phyloP scores from a whole-genome alignment of 1,140 invertebrate genomes.

The Drosophila albomicans region DNA sequence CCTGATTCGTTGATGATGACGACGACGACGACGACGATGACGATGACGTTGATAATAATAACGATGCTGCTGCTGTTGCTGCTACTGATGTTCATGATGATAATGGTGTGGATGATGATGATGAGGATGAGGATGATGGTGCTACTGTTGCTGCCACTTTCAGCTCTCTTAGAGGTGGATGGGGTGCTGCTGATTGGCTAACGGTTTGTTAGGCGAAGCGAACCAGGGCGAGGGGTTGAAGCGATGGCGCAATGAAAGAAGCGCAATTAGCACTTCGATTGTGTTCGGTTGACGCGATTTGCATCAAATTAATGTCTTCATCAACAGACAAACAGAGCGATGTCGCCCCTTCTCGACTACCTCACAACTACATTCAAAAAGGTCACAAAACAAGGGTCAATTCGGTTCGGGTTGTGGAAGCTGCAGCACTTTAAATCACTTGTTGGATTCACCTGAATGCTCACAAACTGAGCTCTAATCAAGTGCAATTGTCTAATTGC shows the following conservation, averaged over 20 bases:
- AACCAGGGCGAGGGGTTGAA: neutral
- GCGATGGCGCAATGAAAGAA: constrained; percentile 70
- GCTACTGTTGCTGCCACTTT: constrained; percentile 39
- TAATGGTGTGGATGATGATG: constrained; percentile 14
- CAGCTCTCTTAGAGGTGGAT: constrained; percentile 8
- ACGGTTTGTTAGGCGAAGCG: constrained; percentile 52
- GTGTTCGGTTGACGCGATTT: constrained; percentile 79
- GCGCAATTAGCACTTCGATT: constrained; percentile 83
- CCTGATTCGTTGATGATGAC: neutral
- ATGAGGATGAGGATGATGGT: constrained; percentile 18
- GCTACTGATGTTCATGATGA: constrained; percentile 4
- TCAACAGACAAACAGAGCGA: constrained; percentile 63
- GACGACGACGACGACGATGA: neutral
- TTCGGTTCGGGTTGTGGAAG: neutral
- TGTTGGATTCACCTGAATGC: constrained; percentile 5
- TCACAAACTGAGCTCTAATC: constrained; percentile 5
- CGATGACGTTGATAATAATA: constrained; percentile 20
- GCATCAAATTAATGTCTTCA: constrained; percentile 83
- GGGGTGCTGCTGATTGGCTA: constrained; percentile 58
- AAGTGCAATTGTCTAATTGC: constrained; percentile 12
- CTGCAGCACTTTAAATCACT: constrained; percentile 9
- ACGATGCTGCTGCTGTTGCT: constrained; percentile 25
- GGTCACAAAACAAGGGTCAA: constrained; percentile 9
- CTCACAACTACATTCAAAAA: neutral
- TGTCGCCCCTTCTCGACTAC: neutral